A percentile compares a stretch with the other conserved stretches of the same genome.
phyloP scores from a whole-genome alignment of 2,113 vertebrate species.

The Eulemur rufifrons region DNA sequence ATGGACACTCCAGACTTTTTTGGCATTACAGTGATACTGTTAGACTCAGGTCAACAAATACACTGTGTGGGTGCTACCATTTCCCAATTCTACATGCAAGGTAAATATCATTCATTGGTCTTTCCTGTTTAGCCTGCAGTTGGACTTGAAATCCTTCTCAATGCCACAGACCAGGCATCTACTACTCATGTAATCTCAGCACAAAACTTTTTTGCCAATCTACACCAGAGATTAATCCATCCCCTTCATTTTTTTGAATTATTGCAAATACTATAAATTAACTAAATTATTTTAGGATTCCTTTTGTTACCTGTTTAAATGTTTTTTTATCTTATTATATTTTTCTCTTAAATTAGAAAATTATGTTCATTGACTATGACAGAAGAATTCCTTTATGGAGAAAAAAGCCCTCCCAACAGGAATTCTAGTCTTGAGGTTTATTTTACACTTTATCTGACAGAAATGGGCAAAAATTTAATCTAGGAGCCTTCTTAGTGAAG shows the following conservation, averaged over 20 bases:
- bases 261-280: not conserved
- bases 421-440: conserved; percentile 19
- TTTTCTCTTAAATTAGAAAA: conserved; percentile 31
- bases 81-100: not conserved
- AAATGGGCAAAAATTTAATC: conserved; percentile 17
- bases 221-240: not conserved
- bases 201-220: not conserved
- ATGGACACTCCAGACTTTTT: not conserved
- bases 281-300: not conserved
- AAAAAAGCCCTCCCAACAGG: not conserved
- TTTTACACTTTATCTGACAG: not conserved
- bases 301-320: not conserved
- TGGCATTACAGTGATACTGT: not conserved
- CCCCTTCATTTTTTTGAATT: conserved; percentile 15
- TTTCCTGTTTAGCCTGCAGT: not conserved
- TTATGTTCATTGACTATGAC: not conserved
- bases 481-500: conserved; percentile 8
- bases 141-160: not conserved
- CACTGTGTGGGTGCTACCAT: not conserved
- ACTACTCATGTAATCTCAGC: not conserved
- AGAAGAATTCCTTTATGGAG: not conserved
- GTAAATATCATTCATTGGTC: not conserved
- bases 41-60: not conserved
- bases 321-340: not conserved
- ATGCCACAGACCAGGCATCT: not conserved